Evolutionary conservation across 2,797 vertebrate genomes (phyloP).

Genomic region (Mergus octosetaceus): DNA sequence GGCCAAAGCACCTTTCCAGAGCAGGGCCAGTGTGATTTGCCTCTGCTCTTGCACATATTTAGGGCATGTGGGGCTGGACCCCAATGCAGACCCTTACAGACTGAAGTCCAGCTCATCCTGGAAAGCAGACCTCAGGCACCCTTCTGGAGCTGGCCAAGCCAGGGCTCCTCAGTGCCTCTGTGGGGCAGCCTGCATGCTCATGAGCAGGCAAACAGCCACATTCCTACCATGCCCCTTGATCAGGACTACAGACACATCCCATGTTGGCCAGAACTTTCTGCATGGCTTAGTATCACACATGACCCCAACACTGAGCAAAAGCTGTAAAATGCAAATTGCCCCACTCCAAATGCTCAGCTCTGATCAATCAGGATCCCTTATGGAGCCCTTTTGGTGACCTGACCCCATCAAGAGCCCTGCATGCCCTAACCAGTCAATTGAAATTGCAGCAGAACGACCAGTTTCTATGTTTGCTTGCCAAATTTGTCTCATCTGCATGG

Average conservation of each 20-base stretch:
- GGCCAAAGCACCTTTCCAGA: background rate
- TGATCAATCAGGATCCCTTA: background rate
- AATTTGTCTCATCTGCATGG: background rate
- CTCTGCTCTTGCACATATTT: background rate
- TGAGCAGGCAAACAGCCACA: accelerated
- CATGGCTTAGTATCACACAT: background rate
- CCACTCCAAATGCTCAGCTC: background rate
- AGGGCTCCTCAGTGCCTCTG: background rate
- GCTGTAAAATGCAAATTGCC: background rate
- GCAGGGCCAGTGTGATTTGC: accelerated
- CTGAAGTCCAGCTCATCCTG: background rate
- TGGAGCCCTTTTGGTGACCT: background rate
- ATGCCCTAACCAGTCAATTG: background rate
- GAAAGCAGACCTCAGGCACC: background rate
- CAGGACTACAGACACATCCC: background rate
- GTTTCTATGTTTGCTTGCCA: background rate
- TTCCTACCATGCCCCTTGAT: accelerated
- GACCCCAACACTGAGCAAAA: background rate
- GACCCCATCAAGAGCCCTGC: background rate
- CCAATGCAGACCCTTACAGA: background rate
- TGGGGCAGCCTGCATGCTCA: background rate
- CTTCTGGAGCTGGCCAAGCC: background rate
- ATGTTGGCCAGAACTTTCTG: background rate
- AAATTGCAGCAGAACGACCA: background rate
- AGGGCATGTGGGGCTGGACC: background rate